phyloP scores from a whole-genome alignment of 2,113 vertebrate genomes.

The Notothenia coriiceps region DNA sequence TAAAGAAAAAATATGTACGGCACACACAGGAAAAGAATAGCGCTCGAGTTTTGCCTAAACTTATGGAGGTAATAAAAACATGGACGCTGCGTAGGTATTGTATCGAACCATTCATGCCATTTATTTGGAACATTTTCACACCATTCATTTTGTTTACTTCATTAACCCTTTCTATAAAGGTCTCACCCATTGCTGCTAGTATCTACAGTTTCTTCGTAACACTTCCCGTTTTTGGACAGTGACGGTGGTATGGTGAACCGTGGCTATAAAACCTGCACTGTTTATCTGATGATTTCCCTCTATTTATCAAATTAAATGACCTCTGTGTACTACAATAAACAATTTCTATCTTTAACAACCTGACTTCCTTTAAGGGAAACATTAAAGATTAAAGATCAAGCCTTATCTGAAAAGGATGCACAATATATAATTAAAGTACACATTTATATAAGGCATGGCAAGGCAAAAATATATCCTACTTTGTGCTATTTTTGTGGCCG shows the following conservation, averaged over 20 bases:
- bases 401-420: background rate
- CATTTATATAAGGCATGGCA: constrained; percentile 9
- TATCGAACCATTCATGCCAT: too few relatives aligned
- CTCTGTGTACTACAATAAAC: background rate
- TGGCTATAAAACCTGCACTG: background rate
- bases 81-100: too few relatives aligned
- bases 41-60: too few relatives aligned
- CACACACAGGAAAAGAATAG: too few relatives aligned
- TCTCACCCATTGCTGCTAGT: background rate
- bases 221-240: background rate
- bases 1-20: too few relatives aligned
- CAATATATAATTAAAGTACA: constrained; percentile 12
- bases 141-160: too few relatives aligned
- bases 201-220: background rate
- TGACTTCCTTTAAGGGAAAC: background rate
- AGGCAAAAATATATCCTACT: constrained; percentile 14
- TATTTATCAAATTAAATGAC: background rate
- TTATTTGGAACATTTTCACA: background rate
- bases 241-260: background rate
- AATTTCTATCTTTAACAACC: background rate
- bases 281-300: background rate
- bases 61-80: too few relatives aligned
- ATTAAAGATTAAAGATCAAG: background rate
- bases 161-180: background rate
- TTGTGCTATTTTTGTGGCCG: constrained; percentile 36